A percentile compares a stretch with the other conserved stretches of the same genome.
These are phyloP conservation scores for Chaetogeoica ovagalla DNA, from an alignment of 2,888 invertebrate species.

Conservation along the genomic window DNA sequence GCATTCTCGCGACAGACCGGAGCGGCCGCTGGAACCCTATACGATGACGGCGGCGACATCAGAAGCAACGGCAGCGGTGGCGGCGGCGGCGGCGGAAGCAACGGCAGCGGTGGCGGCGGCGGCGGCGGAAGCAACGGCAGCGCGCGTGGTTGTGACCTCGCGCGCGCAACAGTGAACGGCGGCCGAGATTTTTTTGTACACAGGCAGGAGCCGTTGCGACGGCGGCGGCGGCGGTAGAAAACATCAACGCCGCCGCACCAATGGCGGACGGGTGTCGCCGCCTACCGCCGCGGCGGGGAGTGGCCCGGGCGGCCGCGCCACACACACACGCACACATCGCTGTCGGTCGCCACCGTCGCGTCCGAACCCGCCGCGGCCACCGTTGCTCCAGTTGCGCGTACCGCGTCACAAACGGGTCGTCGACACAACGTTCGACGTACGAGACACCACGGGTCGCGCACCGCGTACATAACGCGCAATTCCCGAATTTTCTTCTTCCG, in stretches of 20 bases:
- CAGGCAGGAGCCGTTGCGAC: slow-evolving; percentile 13
- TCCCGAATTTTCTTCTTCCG: too few species aligned
- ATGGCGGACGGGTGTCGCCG: slow-evolving; percentile 52
- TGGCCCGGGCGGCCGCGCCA: slow-evolving; percentile 29
- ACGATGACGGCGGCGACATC: slow-evolving; percentile 6
- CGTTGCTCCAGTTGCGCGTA: slow-evolving; percentile 6
- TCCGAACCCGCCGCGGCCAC: slow-evolving; percentile 7
- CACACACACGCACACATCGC: not conserved
- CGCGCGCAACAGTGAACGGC: slow-evolving; percentile 1
- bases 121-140: not conserved
- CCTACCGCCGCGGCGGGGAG: slow-evolving; percentile 50
- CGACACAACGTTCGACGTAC: not conserved
- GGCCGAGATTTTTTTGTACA: slow-evolving; percentile 17
- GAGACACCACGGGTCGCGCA: not conserved
- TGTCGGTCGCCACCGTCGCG: slow-evolving; percentile 1
- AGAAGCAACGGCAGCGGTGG: not conserved
- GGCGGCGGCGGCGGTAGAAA: slow-evolving; percentile 13
- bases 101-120: not conserved
- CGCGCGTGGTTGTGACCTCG: not conserved
- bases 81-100: not conserved
- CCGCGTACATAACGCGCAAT: too few species aligned
- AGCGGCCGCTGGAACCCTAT: not conserved
- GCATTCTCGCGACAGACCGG: too few species aligned
- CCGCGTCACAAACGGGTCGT: not conserved
- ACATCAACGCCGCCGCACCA: slow-evolving; percentile 40